These are phyloP conservation scores for Heliconius hermathena DNA, from an alignment of 1,140 invertebrate species.

Conservation along the genomic window DNA sequence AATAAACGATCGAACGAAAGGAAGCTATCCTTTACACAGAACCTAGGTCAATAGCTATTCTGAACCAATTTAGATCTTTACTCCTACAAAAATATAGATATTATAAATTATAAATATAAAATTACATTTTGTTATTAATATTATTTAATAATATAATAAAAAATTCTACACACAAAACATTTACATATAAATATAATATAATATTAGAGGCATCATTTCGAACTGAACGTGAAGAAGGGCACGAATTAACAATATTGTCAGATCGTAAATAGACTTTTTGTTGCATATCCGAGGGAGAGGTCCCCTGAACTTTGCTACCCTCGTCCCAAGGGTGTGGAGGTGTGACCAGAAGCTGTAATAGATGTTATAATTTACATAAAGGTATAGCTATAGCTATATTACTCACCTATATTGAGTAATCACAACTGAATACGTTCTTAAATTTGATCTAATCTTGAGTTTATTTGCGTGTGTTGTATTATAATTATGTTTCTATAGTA, in stretches of 20 bases:
- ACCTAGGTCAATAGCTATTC: too few species aligned
- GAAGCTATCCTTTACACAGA: too few species aligned
- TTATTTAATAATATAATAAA: not conserved
- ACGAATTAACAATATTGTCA: constrained; percentile 48
- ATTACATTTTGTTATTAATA: too few species aligned
- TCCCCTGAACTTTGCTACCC: constrained; percentile 31
- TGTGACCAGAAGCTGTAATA: constrained; percentile 45
- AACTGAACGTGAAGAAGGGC: constrained; percentile 29
- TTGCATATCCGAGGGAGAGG: constrained; percentile 40
- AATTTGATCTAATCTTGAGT: too few species aligned
- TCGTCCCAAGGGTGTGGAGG: constrained; percentile 40
- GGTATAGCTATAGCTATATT: not conserved
- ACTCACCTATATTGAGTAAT: constrained; percentile 4
- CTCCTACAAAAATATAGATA: too few species aligned
- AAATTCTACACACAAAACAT: not conserved
- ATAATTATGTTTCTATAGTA: too few species aligned
- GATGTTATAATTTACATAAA: constrained; percentile 31
- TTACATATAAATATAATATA: constrained; percentile 6
- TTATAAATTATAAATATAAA: too few species aligned
- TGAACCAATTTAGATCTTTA: too few species aligned
- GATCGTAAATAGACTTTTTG: constrained; percentile 48
- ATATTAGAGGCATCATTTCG: not conserved
- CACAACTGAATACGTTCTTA: not conserved
- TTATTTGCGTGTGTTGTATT: too few species aligned
- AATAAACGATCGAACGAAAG: too few species aligned